These are phyloP conservation scores for Asbolus verrucosus DNA, from an alignment of 1,140 invertebrate genomes.

Conservation along the genomic window DNA sequence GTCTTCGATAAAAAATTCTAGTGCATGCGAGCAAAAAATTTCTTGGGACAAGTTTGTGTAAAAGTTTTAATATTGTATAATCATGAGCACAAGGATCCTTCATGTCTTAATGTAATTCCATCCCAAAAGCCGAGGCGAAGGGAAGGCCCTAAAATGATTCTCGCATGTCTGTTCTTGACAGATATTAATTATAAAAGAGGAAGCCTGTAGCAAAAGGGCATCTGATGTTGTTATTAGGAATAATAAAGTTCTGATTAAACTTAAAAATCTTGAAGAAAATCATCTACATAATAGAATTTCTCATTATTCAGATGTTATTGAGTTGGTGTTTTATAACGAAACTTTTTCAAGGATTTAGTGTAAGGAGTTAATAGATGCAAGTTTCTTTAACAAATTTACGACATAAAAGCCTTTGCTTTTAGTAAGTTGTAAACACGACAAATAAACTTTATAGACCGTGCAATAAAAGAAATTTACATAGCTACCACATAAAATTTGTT, in stretches of 20 bases:
- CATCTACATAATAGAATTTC: not conserved
- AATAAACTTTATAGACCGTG: conserved; percentile 27
- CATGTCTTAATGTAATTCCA: not conserved
- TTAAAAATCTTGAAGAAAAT: not conserved
- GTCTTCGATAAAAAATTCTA: too few species aligned
- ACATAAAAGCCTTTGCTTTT: conserved; percentile 17
- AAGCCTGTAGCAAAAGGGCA: not conserved
- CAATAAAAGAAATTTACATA: conserved; percentile 14
- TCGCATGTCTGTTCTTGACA: not conserved
- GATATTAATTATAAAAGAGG: conserved; percentile 13
- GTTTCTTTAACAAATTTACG: conserved; percentile 28
- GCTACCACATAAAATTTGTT: conserved; percentile 15
- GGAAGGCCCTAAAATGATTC: not conserved
- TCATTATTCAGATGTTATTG: too few species aligned
- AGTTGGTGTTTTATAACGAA: too few species aligned
- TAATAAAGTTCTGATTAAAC: conserved; percentile 9
- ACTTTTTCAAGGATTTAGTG: too few species aligned
- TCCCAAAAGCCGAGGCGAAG: not conserved
- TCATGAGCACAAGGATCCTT: not conserved
- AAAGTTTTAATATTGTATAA: conserved; percentile 10
- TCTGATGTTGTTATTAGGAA: too few species aligned
- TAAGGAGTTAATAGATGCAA: too few species aligned
- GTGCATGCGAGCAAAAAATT: too few species aligned
- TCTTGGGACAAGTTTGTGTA: not conserved
- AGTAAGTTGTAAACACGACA: conserved; percentile 13